Percentiles rank a stretch among this genome's conserved stretches.
Conservation (phyloP, 2,888 invertebrate species). For the Cephalotes varians region DNA sequence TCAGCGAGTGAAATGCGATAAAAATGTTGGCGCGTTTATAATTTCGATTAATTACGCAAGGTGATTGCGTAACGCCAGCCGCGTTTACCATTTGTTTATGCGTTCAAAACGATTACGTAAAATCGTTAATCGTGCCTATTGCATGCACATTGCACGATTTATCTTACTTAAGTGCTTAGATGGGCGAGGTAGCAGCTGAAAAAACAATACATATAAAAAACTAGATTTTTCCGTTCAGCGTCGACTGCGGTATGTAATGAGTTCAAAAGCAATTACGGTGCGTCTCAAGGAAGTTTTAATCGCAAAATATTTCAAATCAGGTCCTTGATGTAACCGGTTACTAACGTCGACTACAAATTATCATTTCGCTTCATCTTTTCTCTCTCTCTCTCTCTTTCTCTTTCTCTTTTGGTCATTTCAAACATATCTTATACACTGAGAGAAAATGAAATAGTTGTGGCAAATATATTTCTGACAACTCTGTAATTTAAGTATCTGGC, state of each 20-base stretch:
- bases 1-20: not conserved
- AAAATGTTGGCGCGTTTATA: constrained; percentile 2
- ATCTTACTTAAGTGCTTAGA: not conserved
- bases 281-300: not conserved
- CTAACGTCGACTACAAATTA: not conserved
- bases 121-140: constrained; percentile 37
- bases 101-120: not conserved
- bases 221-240: not conserved
- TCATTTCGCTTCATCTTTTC: not conserved
- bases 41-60: constrained; percentile 16
- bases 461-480: too few species aligned
- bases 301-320: not conserved
- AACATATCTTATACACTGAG: too few species aligned
- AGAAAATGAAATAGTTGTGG: too few species aligned
- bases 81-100: not conserved
- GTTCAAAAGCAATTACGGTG: not conserved
- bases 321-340: not conserved
- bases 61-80: not conserved
- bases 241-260: not conserved
- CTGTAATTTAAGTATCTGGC: too few species aligned
- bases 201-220: constrained; percentile 15
- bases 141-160: not conserved
- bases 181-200: constrained; percentile 6
- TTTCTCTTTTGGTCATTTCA: too few species aligned
- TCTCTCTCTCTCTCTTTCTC: not conserved